Base-by-base conservation (phyloP, 2,888 invertebrate genomes). In the Diadegma fenestrale region DNA sequence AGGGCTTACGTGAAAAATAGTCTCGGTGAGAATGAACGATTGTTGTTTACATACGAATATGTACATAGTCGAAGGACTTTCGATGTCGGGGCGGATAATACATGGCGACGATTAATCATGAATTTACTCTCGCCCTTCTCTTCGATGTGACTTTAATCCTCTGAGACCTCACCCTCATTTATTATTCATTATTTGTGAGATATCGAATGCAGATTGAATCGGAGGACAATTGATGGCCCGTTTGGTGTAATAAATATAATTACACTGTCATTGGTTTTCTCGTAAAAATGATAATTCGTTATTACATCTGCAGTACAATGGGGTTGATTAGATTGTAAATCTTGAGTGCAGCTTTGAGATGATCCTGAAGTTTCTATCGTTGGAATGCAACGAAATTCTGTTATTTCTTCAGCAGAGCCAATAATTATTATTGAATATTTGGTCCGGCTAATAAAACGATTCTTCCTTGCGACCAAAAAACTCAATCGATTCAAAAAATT, bases 11-110 rank as follows among this genome's bases (percentile, higher is more conserved):
- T 72, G 33, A 66, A 66, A 64, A 37, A 73, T 30, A 12, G 33
- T 72, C 58, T 64, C 22, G 22, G 54, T 33, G 22, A 77, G 71
- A 77, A 64, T 72, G 68, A 69, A 81, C 68, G 41, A 33, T 45
- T 43, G 48, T 22, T 51, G 61, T 61, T 26, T 30, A 30, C 30
- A 66, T 33, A 66, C 19, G 33, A 19, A 41, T 22, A 64, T 30
- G 37, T 63, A 33, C 30, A 54, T 26, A 48, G 30, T 19, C 64
- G 30, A 81, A 45, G 58, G 58, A 58, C 76, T 69, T 69, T 76
- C 69, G 14, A 61, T 69, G 69, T 69, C 81, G 37, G 14, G 22
- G 37, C 19, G 61, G 33, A 69, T 75, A 68, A 68, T 75, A 45
- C 37, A 69, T 48, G 14, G 45, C 43, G 17, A 26, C 51, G 66